Evolutionary conservation across 2,797 vertebrate genomes (phyloP), one percentile per base, ranked within the genome.

Genomic region (Spea hammondii): DNA sequence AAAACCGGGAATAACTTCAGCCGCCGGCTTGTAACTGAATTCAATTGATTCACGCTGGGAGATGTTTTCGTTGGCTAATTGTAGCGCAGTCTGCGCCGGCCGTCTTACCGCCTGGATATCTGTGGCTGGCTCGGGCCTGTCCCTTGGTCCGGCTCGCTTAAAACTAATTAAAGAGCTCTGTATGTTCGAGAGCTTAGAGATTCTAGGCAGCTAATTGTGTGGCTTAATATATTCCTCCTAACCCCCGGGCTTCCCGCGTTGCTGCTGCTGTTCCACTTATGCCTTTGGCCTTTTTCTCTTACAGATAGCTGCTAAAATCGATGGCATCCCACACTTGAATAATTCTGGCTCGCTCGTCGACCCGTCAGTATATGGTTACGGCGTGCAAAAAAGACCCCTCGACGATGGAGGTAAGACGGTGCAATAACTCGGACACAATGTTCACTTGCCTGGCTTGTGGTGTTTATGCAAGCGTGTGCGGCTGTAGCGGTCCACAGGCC

Each of bases 231-330:
- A 32, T 32, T 32, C 32, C 32, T 32, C 32, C 32, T 32, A 32
- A 32, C 32, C 32, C 32, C 32, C 32, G 32, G 32, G 32, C 32
- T 32, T 32, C 32, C 32, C 32, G 32, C 32, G 2, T 53, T 53
- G 50, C 6, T 53, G 51, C 6, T 53, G 6, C 51, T 45, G 12
- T 62, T 8, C 1, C 8, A 45, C 47, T 14, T 64, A 50, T 14
- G n/a, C 59, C 1, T 53, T 76, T 70, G 74, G 75, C 85, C 77
- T 81, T 70, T 11, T 76, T 85, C 4, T 80, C 78, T 88, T 86
- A 65, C 89, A 99, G 97, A 97, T 99, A 93, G 96, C 96, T 91
- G 96, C 95, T 90, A 99, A 99, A 91, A 97, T 99, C 89, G 97
- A 99, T 87, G 94, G 92, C 86, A 94, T 97, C 91, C 91, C 95